A percentile compares a stretch with the other conserved stretches of the same genome.
Evolutionary conservation across 2,797 vertebrate genomes (phyloP).

Genomic region (Brachyalestes nurse): DNA sequence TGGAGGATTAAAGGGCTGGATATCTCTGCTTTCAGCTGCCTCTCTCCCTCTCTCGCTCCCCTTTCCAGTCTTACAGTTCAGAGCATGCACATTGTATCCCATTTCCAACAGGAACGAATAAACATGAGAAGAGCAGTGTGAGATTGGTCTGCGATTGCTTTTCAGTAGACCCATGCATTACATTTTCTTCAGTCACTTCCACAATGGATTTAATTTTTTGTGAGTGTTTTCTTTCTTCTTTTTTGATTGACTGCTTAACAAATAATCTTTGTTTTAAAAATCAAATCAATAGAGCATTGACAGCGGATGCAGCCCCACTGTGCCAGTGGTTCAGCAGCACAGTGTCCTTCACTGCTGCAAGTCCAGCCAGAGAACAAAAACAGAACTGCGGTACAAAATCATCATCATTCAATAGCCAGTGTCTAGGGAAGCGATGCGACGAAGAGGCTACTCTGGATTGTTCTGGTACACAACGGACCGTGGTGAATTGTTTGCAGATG

Average conservation of each 20-base stretch:
- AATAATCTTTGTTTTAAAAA: background rate
- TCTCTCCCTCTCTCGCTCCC: conserved; percentile 25
- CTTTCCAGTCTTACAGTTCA: conserved; percentile 33
- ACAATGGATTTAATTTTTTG: background rate
- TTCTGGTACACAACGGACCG: conserved; percentile 21
- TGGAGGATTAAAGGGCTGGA: conserved; percentile 59
- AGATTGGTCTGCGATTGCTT: conserved; percentile 38
- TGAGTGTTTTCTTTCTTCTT: background rate
- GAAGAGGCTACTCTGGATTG: background rate
- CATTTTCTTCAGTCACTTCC: conserved; percentile 7
- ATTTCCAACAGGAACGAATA: conserved; percentile 43
- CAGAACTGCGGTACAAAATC: background rate
- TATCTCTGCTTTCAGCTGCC: conserved; percentile 52
- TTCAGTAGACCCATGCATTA: background rate
- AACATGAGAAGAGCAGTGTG: conserved; percentile 32
- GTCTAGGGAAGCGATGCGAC: background rate
- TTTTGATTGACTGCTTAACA: background rate
- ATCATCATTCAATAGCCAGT: background rate
- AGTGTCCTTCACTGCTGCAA: background rate
- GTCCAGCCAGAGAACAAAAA: background rate
- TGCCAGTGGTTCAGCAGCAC: background rate
- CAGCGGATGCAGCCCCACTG: background rate
- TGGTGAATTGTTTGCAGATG: conserved; percentile 9
- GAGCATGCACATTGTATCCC: conserved; percentile 24
- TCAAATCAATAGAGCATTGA: background rate